Conservation (phyloP, 2,888 invertebrate genomes). For the Agrochola circellaris region DNA sequence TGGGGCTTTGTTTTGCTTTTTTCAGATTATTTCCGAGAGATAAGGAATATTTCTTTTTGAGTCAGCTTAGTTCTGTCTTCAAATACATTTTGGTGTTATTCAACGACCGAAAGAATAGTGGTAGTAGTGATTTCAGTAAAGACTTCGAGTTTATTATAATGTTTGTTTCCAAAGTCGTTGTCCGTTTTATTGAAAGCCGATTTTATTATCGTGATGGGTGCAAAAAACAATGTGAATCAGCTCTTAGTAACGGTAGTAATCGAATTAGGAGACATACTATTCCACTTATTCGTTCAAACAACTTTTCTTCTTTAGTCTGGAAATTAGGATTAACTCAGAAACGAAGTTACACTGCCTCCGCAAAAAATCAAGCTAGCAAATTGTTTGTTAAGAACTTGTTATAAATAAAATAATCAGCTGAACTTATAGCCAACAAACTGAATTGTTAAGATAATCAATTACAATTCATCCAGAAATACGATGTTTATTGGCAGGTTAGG, state of each 20-base stretch:
- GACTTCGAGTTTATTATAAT: constrained; percentile 54
- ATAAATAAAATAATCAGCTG: constrained; percentile 41
- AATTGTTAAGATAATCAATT: background rate
- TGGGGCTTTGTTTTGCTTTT: constrained; percentile 39
- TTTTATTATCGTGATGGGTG: constrained; percentile 45
- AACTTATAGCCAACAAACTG: constrained; percentile 9
- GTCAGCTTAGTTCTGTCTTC: constrained; percentile 18
- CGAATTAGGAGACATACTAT: constrained; percentile 38
- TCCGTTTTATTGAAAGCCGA: constrained; percentile 60
- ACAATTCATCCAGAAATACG: no score
- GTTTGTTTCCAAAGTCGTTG: constrained; percentile 52
- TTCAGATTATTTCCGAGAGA: constrained; percentile 38
- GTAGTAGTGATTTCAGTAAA: constrained; percentile 51
- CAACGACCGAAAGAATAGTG: constrained; percentile 44
- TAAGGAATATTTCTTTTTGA: constrained; percentile 35
- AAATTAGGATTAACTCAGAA: constrained; percentile 44
- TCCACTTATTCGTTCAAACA: constrained; percentile 41
- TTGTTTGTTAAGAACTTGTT: constrained; percentile 52
- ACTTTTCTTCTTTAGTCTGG: constrained; percentile 41
- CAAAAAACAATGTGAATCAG: constrained; percentile 45
- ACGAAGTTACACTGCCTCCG: constrained; percentile 37
- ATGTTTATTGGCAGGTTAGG: background rate
- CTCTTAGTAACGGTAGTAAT: constrained; percentile 43
- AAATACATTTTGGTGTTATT: constrained; percentile 46
- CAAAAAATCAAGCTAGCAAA: constrained; percentile 38